Conservation (phyloP, 2,888 invertebrate species). For the Anthrax anthrax region DNA sequence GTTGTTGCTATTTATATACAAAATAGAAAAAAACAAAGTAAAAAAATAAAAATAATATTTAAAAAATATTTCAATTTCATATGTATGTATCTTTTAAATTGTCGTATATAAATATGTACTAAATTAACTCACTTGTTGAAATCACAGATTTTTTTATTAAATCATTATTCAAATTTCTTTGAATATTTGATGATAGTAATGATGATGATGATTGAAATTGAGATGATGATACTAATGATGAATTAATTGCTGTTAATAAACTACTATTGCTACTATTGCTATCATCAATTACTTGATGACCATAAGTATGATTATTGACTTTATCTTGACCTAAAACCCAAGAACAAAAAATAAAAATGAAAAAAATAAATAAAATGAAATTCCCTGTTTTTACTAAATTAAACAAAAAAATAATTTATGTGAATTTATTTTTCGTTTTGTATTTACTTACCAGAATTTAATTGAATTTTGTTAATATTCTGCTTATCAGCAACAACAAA, state of each 20-base stretch:
- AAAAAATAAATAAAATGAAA: too few relatives aligned
- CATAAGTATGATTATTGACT: neutral
- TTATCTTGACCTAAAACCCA: neutral
- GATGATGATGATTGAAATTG: too few relatives aligned
- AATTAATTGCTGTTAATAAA: neutral
- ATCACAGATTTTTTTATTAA: neutral
- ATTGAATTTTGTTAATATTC: slow-evolving; percentile 4
- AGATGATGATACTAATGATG: neutral
- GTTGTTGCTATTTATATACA: neutral
- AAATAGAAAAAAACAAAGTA: neutral
- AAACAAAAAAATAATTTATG: neutral
- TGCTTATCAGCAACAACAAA: slow-evolving; percentile 5
- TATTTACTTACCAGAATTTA: neutral
- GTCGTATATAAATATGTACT: too few relatives aligned
- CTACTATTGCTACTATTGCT: neutral
- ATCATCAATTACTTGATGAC: neutral
- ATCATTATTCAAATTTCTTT: neutral
- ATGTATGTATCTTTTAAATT: too few relatives aligned
- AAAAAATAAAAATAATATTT: too few relatives aligned
- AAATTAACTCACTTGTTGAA: neutral
- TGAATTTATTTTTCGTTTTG: too few relatives aligned
- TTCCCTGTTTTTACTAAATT: too few relatives aligned
- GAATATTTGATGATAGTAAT: neutral
- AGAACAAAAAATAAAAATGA: neutral
- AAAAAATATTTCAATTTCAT: too few relatives aligned